These are phyloP conservation scores for Crocallis elinguaria DNA, from an alignment of 2,888 invertebrate species.

Conservation along the genomic window DNA sequence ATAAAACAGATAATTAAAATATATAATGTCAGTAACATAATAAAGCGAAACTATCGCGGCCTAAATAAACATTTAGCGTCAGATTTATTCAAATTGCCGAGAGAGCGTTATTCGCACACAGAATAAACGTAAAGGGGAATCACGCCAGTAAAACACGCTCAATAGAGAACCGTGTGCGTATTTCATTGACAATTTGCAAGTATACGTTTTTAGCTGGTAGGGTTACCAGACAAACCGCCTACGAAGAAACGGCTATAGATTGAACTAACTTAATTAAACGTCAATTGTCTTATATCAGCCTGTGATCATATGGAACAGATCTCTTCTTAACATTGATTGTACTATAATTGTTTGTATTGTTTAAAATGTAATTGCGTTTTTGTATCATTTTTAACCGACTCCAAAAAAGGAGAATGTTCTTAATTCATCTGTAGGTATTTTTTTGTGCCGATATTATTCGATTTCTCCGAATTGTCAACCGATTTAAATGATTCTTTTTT, in stretches of 20 bases:
- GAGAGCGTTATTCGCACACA: slow-evolving; percentile 14
- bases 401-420: no score
- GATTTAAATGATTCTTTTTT: no score
- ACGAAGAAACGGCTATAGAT: no score
- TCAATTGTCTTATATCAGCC: no score
- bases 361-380: no score
- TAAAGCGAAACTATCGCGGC: slow-evolving; percentile 10
- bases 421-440: no score
- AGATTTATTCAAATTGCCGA: slow-evolving; percentile 25
- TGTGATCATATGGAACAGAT: no score
- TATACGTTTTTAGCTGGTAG: slow-evolving; percentile 9
- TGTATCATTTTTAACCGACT: no score
- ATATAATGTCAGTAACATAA: slow-evolving; percentile 8
- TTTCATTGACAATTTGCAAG: slow-evolving; percentile 37
- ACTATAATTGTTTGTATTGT: no score
- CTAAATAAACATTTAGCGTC: slow-evolving; percentile 22
- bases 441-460: no score
- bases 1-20: not conserved
- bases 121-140: slow-evolving; percentile 22
- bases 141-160: slow-evolving; percentile 20
- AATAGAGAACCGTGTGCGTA: slow-evolving; percentile 28
- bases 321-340: no score
- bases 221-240: not conserved
- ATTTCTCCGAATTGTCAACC: no score
- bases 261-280: not conserved